Evolutionary conservation across 2,888 invertebrate species (phyloP).

Genomic region (Dioctria rufipes): DNA sequence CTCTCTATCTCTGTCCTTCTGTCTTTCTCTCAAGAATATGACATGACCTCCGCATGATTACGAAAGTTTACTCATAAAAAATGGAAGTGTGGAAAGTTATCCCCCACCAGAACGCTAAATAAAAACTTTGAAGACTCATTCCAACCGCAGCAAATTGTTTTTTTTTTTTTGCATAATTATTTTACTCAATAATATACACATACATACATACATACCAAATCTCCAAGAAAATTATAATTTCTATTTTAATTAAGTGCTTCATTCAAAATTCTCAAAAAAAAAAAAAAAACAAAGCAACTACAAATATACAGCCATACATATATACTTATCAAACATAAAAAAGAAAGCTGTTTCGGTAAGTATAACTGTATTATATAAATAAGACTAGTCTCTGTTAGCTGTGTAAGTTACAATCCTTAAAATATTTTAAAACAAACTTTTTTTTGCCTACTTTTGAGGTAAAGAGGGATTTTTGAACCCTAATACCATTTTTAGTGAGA

Average conservation of each 20-base stretch:
- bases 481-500: not conserved
- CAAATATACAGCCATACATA: no score
- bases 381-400: not conserved
- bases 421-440: not conserved
- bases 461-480: not conserved
- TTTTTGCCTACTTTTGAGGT: not conserved
- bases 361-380: no score
- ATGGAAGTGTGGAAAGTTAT: not conserved
- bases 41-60: not conserved
- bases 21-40: not conserved
- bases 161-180: no score
- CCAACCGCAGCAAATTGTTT: no score
- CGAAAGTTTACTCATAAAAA: not conserved
- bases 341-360: not conserved
- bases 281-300: not conserved
- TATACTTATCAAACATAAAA: not conserved
- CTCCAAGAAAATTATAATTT: no score
- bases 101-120: not conserved
- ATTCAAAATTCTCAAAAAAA: not conserved
- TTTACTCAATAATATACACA: no score
- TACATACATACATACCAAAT: no score
- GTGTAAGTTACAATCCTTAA: not conserved
- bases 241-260: no score
- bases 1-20: no score
- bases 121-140: no score